Evolutionary conservation across 2,888 invertebrate genomes (phyloP).

Genomic region (Nephrotoma appendiculata): DNA sequence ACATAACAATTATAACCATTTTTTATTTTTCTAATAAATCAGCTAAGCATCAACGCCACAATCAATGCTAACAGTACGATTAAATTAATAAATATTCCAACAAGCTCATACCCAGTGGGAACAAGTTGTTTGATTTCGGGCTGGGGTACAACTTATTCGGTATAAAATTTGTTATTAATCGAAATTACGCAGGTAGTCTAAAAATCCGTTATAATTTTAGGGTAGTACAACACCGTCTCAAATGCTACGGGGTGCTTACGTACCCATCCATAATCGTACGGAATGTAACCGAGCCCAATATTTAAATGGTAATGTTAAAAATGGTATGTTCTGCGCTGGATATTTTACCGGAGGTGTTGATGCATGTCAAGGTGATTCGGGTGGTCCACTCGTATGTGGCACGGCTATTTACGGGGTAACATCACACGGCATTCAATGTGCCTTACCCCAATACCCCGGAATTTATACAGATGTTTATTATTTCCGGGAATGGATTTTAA

Average conservation of each 20-base stretch:
- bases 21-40: too few relatives aligned
- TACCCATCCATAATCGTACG: not conserved
- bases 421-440: not conserved
- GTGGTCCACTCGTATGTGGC: conserved; percentile 3
- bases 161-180: too few relatives aligned
- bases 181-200: too few relatives aligned
- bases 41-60: too few relatives aligned
- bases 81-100: not conserved
- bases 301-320: not conserved
- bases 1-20: too few relatives aligned
- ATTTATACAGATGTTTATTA: not conserved
- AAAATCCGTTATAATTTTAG: not conserved
- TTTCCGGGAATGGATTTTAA: not conserved
- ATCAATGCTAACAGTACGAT: too few relatives aligned
- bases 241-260: not conserved
- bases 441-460: not conserved
- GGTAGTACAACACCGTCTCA: not conserved
- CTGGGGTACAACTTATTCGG: conserved; percentile 1
- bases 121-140: not conserved
- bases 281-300: not conserved
- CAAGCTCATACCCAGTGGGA: not conserved
- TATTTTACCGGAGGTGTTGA: conserved; percentile 6
- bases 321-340: conserved; percentile 9
- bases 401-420: not conserved
- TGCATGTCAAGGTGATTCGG: conserved; percentile 8